Evolutionary conservation across 2,797 vertebrate species (phyloP), one percentile per base, ranked within the genome.

Genomic region (Anguilla pacifica): DNA sequence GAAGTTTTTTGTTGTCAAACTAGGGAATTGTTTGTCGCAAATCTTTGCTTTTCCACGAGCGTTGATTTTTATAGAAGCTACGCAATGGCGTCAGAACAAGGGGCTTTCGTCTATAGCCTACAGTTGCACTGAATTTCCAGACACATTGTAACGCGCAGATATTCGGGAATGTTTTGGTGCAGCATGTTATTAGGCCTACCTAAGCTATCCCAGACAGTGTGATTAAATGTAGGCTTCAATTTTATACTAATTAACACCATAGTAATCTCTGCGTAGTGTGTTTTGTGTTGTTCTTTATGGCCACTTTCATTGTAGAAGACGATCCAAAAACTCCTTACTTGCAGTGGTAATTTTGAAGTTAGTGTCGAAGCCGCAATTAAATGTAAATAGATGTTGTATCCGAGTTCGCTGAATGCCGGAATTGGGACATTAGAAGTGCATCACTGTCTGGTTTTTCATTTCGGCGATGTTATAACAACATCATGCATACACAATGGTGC

Each of bases 11-110:
- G 25, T 49, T 49, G 22, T 10, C 43, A 51, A 10, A 82, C 19
- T 51, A 22, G 2, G 46, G 10, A 46, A n/a, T 46, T n/a, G 46
- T 19, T 7, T 57, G 11, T 15, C 53, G 25, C 57, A 55, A 84
- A 57, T 4, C 31, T 35, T 31, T 57, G 7, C 74, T 19, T 51
- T 43, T 70, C 35, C 28, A 72, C 22, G 49, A 17, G 72, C 49
- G 59, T 86, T 85, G 72, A 85, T 81, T 88, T 61, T 88, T 77
- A 22, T 22, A 46, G 10, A 77, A 81, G 46, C 79, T 39, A 28
- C 85, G 67, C 81, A 85, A 88, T 88, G 88, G 88, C 88, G 88
- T 83, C 88, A 70, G 67, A 79, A 25, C 46, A 79, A 74, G 87
- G 70, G 83, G 39, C 46, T 85, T 88, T 88, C 83, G 77, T 85